phyloP scores from a whole-genome alignment of 2,888 invertebrate species.

The Pristionchus maxplancki region DNA sequence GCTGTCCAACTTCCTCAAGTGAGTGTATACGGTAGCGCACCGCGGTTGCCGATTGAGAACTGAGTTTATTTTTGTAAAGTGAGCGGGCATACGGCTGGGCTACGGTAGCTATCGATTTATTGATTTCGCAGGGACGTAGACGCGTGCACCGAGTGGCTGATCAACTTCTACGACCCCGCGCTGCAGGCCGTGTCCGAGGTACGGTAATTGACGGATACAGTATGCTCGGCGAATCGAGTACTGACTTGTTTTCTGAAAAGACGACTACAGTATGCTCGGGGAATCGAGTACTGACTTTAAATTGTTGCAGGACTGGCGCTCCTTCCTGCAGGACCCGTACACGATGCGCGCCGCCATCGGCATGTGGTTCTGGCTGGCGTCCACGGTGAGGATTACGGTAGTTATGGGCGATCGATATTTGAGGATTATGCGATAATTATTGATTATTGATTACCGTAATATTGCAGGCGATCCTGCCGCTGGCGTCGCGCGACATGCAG shows the following conservation, averaged over 20 bases:
- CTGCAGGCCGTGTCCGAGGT: neutral
- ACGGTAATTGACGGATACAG: neutral
- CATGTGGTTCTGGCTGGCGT: neutral
- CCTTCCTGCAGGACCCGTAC: neutral
- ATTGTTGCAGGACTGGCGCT: neutral
- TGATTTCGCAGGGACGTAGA: constrained; percentile 4
- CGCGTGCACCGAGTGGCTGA: neutral
- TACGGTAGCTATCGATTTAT: neutral
- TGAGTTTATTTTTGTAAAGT: neutral
- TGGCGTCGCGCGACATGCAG: neutral
- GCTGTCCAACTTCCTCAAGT: neutral
- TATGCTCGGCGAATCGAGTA: neutral
- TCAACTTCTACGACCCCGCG: neutral
- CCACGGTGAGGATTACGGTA: too few relatives aligned
- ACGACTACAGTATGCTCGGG: neutral
- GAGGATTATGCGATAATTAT: too few relatives aligned
- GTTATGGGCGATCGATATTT: too few relatives aligned
- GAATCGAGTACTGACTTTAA: neutral
- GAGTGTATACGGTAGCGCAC: neutral
- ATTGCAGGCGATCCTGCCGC: neutral
- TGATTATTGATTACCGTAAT: too few relatives aligned
- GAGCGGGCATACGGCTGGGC: neutral
- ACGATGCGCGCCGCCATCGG: neutral
- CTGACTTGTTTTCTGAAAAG: neutral
- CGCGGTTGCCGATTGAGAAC: neutral